Evolutionary conservation across 2,113 vertebrate genomes (phyloP).

Genomic region (Lophotis ruficrista): DNA sequence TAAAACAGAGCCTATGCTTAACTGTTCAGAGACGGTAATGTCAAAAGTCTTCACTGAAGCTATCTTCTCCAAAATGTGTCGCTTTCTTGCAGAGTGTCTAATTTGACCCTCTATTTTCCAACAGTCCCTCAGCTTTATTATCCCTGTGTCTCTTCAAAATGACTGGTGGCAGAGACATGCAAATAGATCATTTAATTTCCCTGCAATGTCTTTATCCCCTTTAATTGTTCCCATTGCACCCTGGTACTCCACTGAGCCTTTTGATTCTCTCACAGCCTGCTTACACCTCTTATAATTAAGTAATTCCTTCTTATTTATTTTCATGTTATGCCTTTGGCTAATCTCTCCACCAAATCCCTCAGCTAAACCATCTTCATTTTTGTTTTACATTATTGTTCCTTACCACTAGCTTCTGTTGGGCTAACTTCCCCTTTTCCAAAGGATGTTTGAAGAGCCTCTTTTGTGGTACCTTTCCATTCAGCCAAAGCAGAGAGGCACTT

Average conservation of each 20-base stretch:
- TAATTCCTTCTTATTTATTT: slow-evolving; percentile 67
- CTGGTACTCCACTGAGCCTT: slow-evolving; percentile 46
- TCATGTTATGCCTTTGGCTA: slow-evolving; percentile 58
- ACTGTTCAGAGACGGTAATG: neutral
- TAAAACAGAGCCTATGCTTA: neutral
- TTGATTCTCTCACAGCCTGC: slow-evolving; percentile 29
- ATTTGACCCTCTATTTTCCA: slow-evolving; percentile 5
- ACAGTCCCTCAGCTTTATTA: neutral
- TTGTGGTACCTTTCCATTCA: slow-evolving; percentile 36
- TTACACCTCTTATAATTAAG: slow-evolving; percentile 55
- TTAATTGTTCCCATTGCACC: slow-evolving; percentile 63
- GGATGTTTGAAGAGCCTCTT: neutral
- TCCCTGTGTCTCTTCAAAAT: neutral
- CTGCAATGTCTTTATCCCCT: slow-evolving; percentile 53
- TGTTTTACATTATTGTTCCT: slow-evolving; percentile 11
- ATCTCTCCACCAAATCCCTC: slow-evolving; percentile 51
- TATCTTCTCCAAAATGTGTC: neutral
- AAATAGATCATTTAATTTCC: slow-evolving; percentile 51
- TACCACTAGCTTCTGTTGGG: neutral
- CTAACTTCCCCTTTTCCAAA: slow-evolving; percentile 22
- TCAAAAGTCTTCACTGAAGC: neutral
- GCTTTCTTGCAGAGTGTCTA: neutral
- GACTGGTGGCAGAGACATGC: neutral
- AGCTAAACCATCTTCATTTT: slow-evolving; percentile 28
- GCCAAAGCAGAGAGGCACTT: neutral